Evolutionary conservation across 2,113 vertebrate species (phyloP).

Genomic region (Talpa occidentalis): DNA sequence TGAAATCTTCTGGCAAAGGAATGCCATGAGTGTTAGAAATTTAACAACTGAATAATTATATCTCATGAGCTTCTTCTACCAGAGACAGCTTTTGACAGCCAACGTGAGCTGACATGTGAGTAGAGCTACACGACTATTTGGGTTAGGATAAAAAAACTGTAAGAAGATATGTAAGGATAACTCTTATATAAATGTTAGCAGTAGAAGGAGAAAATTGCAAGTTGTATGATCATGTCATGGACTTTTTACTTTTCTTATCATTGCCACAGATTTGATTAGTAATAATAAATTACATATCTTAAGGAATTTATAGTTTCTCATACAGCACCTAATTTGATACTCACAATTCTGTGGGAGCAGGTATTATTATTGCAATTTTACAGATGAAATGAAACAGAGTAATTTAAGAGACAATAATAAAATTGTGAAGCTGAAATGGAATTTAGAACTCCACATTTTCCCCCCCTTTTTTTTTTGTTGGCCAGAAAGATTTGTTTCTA

Average conservation of each 20-base stretch:
- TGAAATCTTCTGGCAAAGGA: background rate
- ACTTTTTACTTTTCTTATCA: slow-evolving; percentile 39
- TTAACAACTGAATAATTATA: slow-evolving; percentile 6
- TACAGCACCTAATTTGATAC: slow-evolving; percentile 68
- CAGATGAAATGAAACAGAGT: slow-evolving; percentile 55
- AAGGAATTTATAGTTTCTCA: slow-evolving; percentile 57
- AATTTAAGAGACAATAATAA: slow-evolving; percentile 61
- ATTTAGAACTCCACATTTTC: slow-evolving; percentile 30
- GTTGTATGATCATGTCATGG: slow-evolving; percentile 16
- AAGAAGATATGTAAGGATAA: background rate
- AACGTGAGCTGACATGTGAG: background rate
- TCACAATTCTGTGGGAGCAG: slow-evolving; percentile 64
- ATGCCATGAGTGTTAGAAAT: background rate
- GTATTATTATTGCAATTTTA: slow-evolving; percentile 74
- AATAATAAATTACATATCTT: slow-evolving; percentile 68
- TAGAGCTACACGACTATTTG: background rate
- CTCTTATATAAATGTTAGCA: background rate
- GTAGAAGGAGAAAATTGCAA: slow-evolving; percentile 47
- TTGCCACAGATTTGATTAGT: slow-evolving; percentile 70
- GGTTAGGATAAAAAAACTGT: background rate
- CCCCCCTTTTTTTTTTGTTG: background rate
- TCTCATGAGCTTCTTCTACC: background rate
- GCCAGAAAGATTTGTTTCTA: background rate
- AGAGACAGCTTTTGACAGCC: background rate
- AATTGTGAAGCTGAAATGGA: slow-evolving; percentile 51